phyloP scores from a whole-genome alignment of 2,888 invertebrate species.

The Plagodis pulveraria region DNA sequence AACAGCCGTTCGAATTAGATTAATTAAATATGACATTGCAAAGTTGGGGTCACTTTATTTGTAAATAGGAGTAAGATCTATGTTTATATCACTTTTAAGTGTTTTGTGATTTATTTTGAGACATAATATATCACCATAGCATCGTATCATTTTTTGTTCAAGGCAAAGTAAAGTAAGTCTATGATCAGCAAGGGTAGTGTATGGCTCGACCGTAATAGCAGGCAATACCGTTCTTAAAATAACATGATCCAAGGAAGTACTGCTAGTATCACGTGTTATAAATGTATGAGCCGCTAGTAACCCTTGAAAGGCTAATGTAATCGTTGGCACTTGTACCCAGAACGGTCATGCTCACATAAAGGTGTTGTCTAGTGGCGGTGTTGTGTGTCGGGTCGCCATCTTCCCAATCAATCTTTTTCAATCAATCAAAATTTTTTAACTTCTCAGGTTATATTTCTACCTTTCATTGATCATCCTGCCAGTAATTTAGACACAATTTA shows the following conservation, averaged over 20 bases:
- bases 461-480: conserved; percentile 53
- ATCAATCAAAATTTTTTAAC: conserved; percentile 38
- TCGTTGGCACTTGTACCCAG: too few relatives aligned
- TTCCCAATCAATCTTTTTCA: too few relatives aligned
- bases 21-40: conserved; percentile 1
- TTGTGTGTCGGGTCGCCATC: too few relatives aligned
- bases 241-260: conserved; percentile 7
- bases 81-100: conserved; percentile 2
- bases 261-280: conserved; percentile 1
- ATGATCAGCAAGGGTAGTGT: neutral
- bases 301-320: neutral
- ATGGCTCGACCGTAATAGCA: conserved; percentile 2
- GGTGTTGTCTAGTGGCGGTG: too few relatives aligned
- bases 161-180: neutral
- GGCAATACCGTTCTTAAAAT: too few relatives aligned
- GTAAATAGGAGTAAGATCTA: conserved; percentile 7
- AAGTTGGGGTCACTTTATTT: conserved; percentile 1
- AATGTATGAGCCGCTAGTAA: conserved; percentile 1
- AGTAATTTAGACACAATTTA: conserved; percentile 47
- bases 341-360: too few relatives aligned
- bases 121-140: neutral
- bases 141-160: neutral
- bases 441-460: conserved; percentile 45
- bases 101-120: too few relatives aligned
- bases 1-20: neutral